Conservation (phyloP, 2,797 vertebrate species). For the Eulemur albifrons region DNA sequence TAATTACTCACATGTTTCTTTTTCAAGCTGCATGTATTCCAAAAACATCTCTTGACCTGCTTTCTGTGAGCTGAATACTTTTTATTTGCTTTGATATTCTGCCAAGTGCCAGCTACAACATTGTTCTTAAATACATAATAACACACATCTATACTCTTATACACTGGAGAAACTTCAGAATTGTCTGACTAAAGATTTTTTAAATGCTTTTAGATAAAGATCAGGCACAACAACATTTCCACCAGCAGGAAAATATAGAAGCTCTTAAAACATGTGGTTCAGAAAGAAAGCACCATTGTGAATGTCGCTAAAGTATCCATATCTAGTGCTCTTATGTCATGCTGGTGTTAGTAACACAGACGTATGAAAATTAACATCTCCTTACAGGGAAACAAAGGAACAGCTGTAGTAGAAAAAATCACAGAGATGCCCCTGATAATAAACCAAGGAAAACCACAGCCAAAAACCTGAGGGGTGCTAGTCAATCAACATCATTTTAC, state of each 20-base stretch:
- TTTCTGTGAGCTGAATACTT: neutral
- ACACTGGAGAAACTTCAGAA: neutral
- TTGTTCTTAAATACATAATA: slow-evolving; percentile 40
- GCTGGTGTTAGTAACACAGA: neutral
- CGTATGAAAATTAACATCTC: slow-evolving; percentile 17
- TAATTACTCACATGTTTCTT: slow-evolving; percentile 24
- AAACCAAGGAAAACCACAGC: neutral
- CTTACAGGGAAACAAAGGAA: neutral
- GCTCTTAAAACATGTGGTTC: neutral
- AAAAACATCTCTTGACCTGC: neutral
- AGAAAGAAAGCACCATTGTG: neutral
- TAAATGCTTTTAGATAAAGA: slow-evolving; percentile 29
- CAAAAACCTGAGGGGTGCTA: neutral
- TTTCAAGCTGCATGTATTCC: neutral
- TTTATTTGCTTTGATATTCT: neutral
- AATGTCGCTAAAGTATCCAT: neutral
- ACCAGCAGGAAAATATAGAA: neutral
- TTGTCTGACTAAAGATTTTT: neutral
- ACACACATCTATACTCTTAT: neutral
- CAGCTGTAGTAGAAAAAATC: neutral
- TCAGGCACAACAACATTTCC: neutral
- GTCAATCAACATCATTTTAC: neutral
- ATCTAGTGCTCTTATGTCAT: neutral
- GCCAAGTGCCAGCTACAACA: neutral
- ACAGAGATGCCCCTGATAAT: neutral